phyloP scores from a whole-genome alignment of 1,140 invertebrate genomes.

The Pantala flavescens region DNA sequence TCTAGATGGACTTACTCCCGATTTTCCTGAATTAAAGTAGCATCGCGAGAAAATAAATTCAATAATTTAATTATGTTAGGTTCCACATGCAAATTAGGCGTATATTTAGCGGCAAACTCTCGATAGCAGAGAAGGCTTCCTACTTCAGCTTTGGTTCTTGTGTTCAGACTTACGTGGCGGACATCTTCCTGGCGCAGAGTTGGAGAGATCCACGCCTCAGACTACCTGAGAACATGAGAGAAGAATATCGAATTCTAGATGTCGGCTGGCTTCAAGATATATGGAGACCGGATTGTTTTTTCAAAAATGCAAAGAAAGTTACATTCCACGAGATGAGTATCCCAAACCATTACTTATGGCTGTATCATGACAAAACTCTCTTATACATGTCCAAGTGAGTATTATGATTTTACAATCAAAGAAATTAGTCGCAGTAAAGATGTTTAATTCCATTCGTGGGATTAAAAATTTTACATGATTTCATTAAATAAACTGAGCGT shows the following conservation, averaged over 20 bases:
- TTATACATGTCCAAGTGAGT: constrained; percentile 83
- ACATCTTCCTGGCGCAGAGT: constrained; percentile 84
- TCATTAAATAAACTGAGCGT: neutral
- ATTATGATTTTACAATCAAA: neutral
- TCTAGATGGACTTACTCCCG: too few species aligned
- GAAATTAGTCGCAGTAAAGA: constrained; percentile 8
- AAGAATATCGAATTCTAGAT: constrained; percentile 79
- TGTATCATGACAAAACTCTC: constrained; percentile 80
- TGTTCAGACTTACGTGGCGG: constrained; percentile 77
- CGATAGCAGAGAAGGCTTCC: too few species aligned
- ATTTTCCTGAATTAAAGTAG: too few species aligned
- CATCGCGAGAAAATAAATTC: too few species aligned
- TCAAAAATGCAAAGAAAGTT: constrained; percentile 87
- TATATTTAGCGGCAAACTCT: too few species aligned
- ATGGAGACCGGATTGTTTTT: constrained; percentile 86
- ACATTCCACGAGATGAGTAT: constrained; percentile 91
- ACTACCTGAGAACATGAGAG: constrained; percentile 82
- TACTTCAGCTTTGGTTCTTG: constrained; percentile 12
- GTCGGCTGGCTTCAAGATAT: constrained; percentile 84
- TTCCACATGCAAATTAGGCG: too few species aligned
- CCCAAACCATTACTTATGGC: constrained; percentile 84
- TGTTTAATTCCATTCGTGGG: neutral
- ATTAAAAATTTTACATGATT: neutral
- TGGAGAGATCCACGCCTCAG: constrained; percentile 78
- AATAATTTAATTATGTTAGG: too few species aligned